Percentiles rank a stretch among this genome's conserved stretches.
These are phyloP conservation scores for Lagocephalus sceleratus DNA, from an alignment of 2,797 vertebrate species.

Conservation along the genomic window DNA sequence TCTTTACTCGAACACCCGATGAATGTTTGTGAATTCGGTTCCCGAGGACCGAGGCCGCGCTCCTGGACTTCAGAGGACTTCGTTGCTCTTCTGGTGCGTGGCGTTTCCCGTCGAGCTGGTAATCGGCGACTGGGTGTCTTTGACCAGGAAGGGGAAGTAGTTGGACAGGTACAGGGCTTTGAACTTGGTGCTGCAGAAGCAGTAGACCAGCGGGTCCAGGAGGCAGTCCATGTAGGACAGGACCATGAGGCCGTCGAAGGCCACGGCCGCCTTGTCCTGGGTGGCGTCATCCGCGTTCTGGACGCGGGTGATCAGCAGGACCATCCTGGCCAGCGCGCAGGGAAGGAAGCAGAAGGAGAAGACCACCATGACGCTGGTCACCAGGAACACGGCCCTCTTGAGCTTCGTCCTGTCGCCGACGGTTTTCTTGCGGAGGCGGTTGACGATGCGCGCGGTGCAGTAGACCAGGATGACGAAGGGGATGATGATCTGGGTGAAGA, in stretches of 20 bases:
- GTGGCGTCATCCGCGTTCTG: accelerated
- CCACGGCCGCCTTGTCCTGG: slow-evolving; percentile 31
- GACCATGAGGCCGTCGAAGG: slow-evolving; percentile 74
- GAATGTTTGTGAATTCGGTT: too few species aligned
- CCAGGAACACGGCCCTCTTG: slow-evolving; percentile 49
- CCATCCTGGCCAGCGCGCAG: slow-evolving; percentile 56
- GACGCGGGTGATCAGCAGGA: slow-evolving; percentile 41
- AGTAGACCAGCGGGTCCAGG: slow-evolving; percentile 76
- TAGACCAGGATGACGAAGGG: slow-evolving; percentile 72
- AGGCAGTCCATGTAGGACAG: slow-evolving; percentile 77
- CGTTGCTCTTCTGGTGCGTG: neutral
- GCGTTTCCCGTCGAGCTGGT: slow-evolving; percentile 25
- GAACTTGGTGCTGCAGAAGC: slow-evolving; percentile 78
- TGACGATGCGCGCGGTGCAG: slow-evolving; percentile 59
- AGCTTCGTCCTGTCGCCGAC: slow-evolving; percentile 65
- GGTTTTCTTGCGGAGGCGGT: slow-evolving; percentile 53
- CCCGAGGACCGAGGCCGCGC: too few species aligned
- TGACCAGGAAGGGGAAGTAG: slow-evolving; percentile 62
- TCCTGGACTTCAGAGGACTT: slow-evolving; percentile 28
- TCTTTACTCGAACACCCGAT: too few species aligned
- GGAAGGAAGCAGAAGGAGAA: slow-evolving; percentile 73
- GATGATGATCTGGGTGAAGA: slow-evolving; percentile 70
- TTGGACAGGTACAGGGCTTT: slow-evolving; percentile 65
- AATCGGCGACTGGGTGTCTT: accelerated
- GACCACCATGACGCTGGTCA: slow-evolving; percentile 58